Evolutionary conservation across 2,888 invertebrate genomes (phyloP), one percentile per base, ranked within the genome.

Genomic region (Salpingus planirostris): DNA sequence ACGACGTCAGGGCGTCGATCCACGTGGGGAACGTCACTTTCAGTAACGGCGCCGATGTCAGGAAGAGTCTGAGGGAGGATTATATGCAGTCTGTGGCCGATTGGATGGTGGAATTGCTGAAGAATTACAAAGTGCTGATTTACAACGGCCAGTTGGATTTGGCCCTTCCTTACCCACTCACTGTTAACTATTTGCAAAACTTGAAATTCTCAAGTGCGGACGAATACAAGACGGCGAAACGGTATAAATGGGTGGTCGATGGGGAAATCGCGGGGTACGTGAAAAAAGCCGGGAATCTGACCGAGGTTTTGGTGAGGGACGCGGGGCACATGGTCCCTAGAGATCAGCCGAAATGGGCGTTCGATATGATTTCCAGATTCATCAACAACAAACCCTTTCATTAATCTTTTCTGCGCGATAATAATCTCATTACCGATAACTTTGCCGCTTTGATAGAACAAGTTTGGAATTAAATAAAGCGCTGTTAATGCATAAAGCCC

Each of bases 71-170:
- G 12, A 73, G 75, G 42, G 64, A 69, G 22, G 93, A 95, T 60
- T 70, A 90, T 0, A 84, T 90, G 82, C 76, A 85, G 52, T 81
- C 83, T 0, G 79, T 88, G 4, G 81, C 84, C 3, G 73, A 74
- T 0, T 78, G 79, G 74, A 66, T 88, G 31, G 68, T 75, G 0
- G 78, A 80, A 46, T 63, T 89, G 0, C 56, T 86, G 1, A 68
- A 76, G 18, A 64, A 76, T 46, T 84, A 82, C 51, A 68, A 72
- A 57, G 76, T 89, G 10, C 70, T 92, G 24, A 72, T 91, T 38
- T 93, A 92, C 60, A 91, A 80, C 56, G 93, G 93, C 0, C 92
- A 93, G 56, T 59, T 93, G 42, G 93, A 95, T 59, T 82, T 93
- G 8, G 88, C 91, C 41, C 85, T 91, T 0, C 87, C 90, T 0